Conservation (phyloP, 1,140 invertebrate species). For the Calephelis nemesis region DNA sequence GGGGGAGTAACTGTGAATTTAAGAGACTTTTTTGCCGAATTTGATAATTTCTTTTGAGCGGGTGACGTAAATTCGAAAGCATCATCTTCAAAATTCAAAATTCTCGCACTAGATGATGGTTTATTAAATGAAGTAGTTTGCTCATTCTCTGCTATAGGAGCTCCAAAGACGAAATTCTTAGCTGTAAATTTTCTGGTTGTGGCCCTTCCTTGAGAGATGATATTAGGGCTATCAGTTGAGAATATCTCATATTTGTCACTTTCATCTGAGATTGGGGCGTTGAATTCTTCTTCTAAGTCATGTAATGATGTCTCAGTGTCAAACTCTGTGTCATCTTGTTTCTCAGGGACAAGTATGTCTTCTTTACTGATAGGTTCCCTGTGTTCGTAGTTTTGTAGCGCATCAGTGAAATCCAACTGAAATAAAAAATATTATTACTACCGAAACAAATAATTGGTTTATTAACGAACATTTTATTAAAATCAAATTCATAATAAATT, state of each 20-base stretch:
- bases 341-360: slow-evolving; percentile 57
- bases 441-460: not conserved
- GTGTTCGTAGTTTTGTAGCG: slow-evolving; percentile 33
- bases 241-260: slow-evolving; percentile 76
- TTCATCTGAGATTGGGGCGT: slow-evolving; percentile 57
- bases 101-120: slow-evolving; percentile 48
- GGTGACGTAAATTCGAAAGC: slow-evolving; percentile 63
- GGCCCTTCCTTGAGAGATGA: slow-evolving; percentile 57
- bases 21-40: slow-evolving; percentile 60
- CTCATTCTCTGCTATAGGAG: slow-evolving; percentile 62
- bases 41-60: slow-evolving; percentile 35
- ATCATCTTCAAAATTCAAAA: slow-evolving; percentile 62
- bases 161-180: slow-evolving; percentile 68
- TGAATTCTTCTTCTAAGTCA: slow-evolving; percentile 71
- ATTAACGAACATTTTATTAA: no score
- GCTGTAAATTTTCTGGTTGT: slow-evolving; percentile 55
- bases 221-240: slow-evolving; percentile 72
- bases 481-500: no score
- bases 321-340: slow-evolving; percentile 43
- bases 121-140: slow-evolving; percentile 66
- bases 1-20: slow-evolving; percentile 60
- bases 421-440: slow-evolving; percentile 27
- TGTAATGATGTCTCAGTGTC: slow-evolving; percentile 50
- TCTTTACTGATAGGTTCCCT: slow-evolving; percentile 15
- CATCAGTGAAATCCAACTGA: slow-evolving; percentile 63